Base-by-base conservation (phyloP, 2,797 vertebrate genomes). In the Alauda arvensis region DNA sequence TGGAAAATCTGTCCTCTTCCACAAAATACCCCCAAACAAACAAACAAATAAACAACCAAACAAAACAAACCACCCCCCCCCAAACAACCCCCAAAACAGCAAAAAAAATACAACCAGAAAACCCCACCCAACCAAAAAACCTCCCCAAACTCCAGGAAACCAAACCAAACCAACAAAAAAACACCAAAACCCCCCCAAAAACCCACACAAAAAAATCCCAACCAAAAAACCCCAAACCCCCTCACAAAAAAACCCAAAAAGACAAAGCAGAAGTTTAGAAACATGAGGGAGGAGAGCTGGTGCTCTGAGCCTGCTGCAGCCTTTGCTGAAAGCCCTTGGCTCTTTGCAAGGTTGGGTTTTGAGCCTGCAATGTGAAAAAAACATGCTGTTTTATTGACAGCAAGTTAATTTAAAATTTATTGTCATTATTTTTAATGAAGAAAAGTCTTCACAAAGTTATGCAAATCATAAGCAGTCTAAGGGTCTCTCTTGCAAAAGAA, bases 371-470 rank as follows among this genome's bases (percentile, higher is more conserved):
- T 42, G 40, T 34, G 12, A 31, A 83, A 74, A 83, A 62, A 45
- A 10, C 37, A 4, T 25, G 25, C 20, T 21, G 29, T 66, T 78
- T 82, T 48, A 46, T 71, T 61, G 83, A 61, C 71, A 78, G 51
- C 28, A 60, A 84, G 21, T 52, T 81, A 37, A 68, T 87, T 93
- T 87, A 51, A 82, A 89, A 79, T 90, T 63, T 77, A 37, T 81
- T 93, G 60, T 72, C 12, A 14, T 80, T 77, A 51, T 83, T 82
- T 87, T 56, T 62, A 87, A 81, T 72, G 23, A 60, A 83, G 76
- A 83, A 76, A 91, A 83, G 26, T 66, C 78, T 82, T 87, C 63
- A 39, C 68, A 85, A 65, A 90, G 25, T 71, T 86, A 86, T 94
- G 90, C 85, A 87, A 89, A 89, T 89, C 70, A 63, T 61, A 90